Conservation (phyloP, 35 echinoderm and acorn worm species). For the Diadema setosum region DNA sequence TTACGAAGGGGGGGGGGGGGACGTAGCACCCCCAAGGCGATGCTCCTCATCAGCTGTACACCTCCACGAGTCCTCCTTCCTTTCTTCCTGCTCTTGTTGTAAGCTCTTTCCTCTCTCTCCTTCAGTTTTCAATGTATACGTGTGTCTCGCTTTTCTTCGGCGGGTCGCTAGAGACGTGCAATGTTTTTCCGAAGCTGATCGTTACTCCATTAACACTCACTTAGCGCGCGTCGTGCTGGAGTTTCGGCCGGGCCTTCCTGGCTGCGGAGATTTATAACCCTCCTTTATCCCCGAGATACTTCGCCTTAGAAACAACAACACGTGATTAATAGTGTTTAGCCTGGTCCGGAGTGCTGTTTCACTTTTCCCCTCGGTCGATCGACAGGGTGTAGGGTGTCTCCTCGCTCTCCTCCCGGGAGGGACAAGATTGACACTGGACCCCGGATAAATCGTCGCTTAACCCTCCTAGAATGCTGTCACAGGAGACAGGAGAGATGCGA, state of each 20-base stretch:
- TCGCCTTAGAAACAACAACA: constrained; percentile 8
- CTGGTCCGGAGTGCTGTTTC: neutral
- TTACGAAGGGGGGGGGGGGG: no score
- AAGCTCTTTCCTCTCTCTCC: no score
- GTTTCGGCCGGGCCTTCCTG: neutral
- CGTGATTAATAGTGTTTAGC: constrained; percentile 26
- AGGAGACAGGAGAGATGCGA: neutral
- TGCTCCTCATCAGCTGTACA: neutral
- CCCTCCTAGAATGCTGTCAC: neutral
- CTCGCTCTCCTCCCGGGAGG: neutral
- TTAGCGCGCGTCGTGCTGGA: neutral
- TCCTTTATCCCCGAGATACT: neutral
- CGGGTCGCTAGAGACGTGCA: constrained; percentile 5
- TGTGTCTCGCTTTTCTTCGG: neutral
- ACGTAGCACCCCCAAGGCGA: neutral
- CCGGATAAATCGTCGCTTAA: neutral
- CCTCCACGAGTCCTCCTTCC: no score
- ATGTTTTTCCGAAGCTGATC: constrained; percentile 16
- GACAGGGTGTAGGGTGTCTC: neutral
- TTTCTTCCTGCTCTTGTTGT: no score
- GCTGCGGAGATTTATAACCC: neutral
- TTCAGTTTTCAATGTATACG: neutral
- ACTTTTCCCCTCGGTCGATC: neutral
- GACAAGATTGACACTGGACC: constrained; percentile 16
- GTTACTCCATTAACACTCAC: constrained; percentile 32